These are phyloP conservation scores for Bathynomus jamesi DNA, from an alignment of 1,140 invertebrate genomes.

Conservation along the genomic window DNA sequence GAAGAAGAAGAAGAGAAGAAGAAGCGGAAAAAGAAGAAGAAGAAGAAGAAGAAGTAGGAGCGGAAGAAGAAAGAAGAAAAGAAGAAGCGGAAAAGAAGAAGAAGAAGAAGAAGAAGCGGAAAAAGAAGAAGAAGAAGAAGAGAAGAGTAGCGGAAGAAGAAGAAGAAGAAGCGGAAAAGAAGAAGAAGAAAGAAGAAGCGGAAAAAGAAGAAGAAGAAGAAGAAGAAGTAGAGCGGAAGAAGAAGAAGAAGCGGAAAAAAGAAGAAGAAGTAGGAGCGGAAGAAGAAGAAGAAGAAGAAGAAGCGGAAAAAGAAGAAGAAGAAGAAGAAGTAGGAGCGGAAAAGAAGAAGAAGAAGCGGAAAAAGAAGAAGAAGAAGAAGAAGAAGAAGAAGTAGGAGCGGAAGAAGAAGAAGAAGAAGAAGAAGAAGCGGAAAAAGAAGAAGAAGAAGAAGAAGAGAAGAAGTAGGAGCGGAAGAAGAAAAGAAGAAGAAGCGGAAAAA, in stretches of 20 bases:
- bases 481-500: background rate
- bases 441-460: background rate
- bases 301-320: background rate
- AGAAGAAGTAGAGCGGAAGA: background rate
- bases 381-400: background rate
- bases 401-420: background rate
- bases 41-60: background rate
- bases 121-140: background rate
- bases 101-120: background rate
- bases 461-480: background rate
- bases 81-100: background rate
- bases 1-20: background rate
- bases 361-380: background rate
- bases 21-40: background rate
- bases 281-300: background rate
- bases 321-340: background rate
- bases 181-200: background rate
- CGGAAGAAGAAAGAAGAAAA: background rate
- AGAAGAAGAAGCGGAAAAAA: background rate
- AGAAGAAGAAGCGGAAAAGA: background rate
- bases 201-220: background rate
- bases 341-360: background rate
- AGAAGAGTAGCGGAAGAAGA: background rate
- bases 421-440: background rate
- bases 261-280: background rate